Base-by-base conservation (phyloP, 2,113 vertebrate genomes). In the Tupaia tana region DNA sequence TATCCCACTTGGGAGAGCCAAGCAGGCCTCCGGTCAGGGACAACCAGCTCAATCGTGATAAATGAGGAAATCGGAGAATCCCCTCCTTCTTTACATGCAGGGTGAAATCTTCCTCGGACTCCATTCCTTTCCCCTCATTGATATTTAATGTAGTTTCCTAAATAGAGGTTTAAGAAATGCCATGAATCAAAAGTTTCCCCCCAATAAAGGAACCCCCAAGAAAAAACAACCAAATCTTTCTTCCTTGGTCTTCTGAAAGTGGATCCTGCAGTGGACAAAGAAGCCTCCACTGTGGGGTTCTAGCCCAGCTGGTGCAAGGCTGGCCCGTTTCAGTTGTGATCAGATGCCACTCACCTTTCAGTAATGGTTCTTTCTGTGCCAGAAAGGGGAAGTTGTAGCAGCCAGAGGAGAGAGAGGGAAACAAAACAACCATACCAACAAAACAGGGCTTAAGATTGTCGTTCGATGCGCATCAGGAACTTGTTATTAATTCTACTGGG, bases 401-500 rank as follows among this genome's bases (percentile, higher is more conserved):
- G 94, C 83, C 83, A 89, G 96, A 91, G 87, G 91, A 91, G 89
- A 91, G 88, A 20, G 83, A 93, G 63, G 58, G 70, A 92, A 97
- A 95, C 19, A 63, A 79, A 96, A 95, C 94, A 96, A 96, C 84
- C 90, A 96, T 74, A 97, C 86, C 96, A 97, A 97, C 52, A 61
- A 94, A 96, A 97, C 84, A 81, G 69, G 67, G 70, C 81, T 94
- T 80, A 83, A 89, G 96, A 95, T 85, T 96, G 95, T 88, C 85
- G 1, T 79, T 94, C 90, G 58, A 86, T 95, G 96, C 6, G 29
- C 54, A 64, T 96, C 96, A 81, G 91, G 95, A 95, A 95, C 94
- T 59, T 31, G 78, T 91, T 82, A 95, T 97, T 71, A 97, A 96
- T 91, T 97, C 96, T 98, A 98, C 97, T 97, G 97, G 95, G 77